Evolutionary conservation across 2,797 vertebrate species (phyloP), one percentile per base, ranked within the genome.

Genomic region (Synanceia verrucosa): DNA sequence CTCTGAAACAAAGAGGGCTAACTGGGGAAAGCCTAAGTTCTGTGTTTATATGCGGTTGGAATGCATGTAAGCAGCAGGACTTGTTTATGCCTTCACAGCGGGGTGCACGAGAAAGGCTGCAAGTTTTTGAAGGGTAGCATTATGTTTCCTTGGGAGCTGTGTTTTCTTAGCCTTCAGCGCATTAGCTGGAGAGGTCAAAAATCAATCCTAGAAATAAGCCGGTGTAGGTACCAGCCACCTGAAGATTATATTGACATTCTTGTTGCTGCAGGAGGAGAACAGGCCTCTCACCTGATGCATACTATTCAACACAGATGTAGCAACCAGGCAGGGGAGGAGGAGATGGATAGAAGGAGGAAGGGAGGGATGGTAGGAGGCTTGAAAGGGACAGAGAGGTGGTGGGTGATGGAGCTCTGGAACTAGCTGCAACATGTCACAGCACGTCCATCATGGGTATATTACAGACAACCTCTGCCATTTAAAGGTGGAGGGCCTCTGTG

Each of bases 221-320:
- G 41, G 66, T 78, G 84, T 84, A 61, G 78, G 71, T 81, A 81
- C 75, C 65, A 83, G 88, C 77, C 87, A 89, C 86, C 86, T 89
- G 85, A 89, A 91, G 88, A 89, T 91, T 91, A 91, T 72, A 81
- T 72, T 65, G 52, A 83, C 86, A 90, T 92, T 91, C 79, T 79
- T 86, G 60, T 46, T 64, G 46, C 55, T 36, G 60, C 41, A 41
- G 18, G 36, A 50, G 46, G 13, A 39, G 29, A 28, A 55, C 5
- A 24, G 73, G 48, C 73, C 70, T 69, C 61, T 66, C 61, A 66
- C 70, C 78, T 61, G 55, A 71, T 72, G 67, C 71, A 9, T 19
- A 7, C 70, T 14, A 6, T 65, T 79, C 58, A 46, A 71, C 48
- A 69, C 61, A 74, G 70, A 77, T 65, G 69, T 48, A 79, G 64